phyloP scores from a whole-genome alignment of 2,888 invertebrate species.

The Lasioglossum vierecki region DNA sequence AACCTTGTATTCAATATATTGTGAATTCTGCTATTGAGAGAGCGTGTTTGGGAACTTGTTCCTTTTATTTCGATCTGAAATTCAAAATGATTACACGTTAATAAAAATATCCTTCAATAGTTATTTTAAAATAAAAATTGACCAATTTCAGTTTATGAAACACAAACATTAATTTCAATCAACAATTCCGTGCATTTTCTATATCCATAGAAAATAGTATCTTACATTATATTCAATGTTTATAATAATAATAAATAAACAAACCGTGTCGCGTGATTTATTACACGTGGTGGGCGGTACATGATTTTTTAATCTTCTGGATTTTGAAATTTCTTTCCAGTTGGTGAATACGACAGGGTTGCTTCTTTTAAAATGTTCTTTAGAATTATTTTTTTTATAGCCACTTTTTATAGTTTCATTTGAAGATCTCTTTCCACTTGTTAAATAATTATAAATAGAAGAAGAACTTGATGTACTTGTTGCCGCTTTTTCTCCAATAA shows the following conservation, averaged over 20 bases:
- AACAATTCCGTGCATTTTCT: neutral
- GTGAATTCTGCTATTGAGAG: slow-evolving; percentile 19
- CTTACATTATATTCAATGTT: neutral
- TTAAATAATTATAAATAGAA: slow-evolving; percentile 58
- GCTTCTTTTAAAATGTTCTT: slow-evolving; percentile 26
- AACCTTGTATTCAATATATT: slow-evolving; percentile 33
- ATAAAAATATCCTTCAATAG: neutral
- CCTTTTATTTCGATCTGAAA: slow-evolving; percentile 34
- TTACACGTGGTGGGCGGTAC: neutral
- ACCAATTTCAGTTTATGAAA: neutral
- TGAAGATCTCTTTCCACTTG: slow-evolving; percentile 23
- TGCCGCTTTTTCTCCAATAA: neutral
- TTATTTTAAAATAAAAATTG: neutral
- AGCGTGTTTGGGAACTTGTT: slow-evolving; percentile 10
- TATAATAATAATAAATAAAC: slow-evolving; percentile 27
- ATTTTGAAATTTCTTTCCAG: slow-evolving; percentile 64
- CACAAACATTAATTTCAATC: neutral
- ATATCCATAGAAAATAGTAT: neutral
- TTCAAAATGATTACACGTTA: neutral
- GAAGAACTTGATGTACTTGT: slow-evolving; percentile 39
- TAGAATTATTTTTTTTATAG: neutral
- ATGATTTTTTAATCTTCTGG: slow-evolving; percentile 27
- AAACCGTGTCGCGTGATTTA: slow-evolving; percentile 30
- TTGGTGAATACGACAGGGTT: slow-evolving; percentile 51
- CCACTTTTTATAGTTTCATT: slow-evolving; percentile 15